Conservation (phyloP, 2,113 vertebrate species). For the Aythya baeri region DNA sequence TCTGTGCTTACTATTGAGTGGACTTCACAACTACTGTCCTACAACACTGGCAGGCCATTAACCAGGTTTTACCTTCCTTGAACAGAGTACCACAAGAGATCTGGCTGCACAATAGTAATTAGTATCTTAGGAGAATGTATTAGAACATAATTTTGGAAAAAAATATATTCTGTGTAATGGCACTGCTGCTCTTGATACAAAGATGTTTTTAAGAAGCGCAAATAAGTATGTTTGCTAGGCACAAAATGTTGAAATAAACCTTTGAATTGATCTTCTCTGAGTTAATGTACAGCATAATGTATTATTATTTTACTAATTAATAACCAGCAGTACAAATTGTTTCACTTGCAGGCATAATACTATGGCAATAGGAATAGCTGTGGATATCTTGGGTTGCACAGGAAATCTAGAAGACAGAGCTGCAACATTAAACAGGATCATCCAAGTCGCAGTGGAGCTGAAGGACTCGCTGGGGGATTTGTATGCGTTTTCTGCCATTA, state of each 20-base stretch:
- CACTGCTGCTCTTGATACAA: not conserved
- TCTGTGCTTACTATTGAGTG: not conserved
- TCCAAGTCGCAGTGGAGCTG: slow-evolving; percentile 91
- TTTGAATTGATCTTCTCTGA: not conserved
- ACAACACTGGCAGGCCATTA: not conserved
- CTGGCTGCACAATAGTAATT: not conserved
- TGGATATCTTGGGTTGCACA: slow-evolving; percentile 95
- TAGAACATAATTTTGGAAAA: not conserved
- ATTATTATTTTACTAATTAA: not conserved
- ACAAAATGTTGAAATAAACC: not conserved
- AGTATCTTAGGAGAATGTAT: not conserved
- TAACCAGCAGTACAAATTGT: not conserved
- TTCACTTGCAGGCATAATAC: slow-evolving; percentile 86
- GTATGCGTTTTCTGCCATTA: slow-evolving; percentile 93
- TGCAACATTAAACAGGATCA: slow-evolving; percentile 90
- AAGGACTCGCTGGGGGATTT: slow-evolving; percentile 92
- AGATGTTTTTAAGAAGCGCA: not conserved
- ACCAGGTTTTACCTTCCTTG: not conserved
- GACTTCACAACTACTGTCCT: not conserved
- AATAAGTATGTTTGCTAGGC: not conserved
- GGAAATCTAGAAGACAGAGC: slow-evolving; percentile 89
- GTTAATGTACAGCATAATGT: not conserved
- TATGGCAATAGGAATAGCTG: slow-evolving; percentile 94
- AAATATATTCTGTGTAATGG: not conserved
- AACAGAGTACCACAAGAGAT: not conserved